Conservation (phyloP, 2,888 invertebrate genomes). For the Lepidochitona cinerea region DNA sequence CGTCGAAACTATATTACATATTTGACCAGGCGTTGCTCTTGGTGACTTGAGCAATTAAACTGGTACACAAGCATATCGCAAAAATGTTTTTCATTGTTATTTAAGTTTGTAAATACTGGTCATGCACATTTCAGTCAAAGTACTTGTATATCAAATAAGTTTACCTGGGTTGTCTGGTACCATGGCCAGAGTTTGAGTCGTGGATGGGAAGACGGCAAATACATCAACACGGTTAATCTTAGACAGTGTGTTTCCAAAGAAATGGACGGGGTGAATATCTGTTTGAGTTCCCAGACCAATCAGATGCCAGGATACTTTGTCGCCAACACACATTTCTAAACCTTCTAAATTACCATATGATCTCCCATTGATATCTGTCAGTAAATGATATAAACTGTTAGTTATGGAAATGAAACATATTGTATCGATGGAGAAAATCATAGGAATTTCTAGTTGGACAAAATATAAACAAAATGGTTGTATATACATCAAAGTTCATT, state of each 20-base stretch:
- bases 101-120: too few relatives aligned
- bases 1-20: too few relatives aligned
- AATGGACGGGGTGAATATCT: background rate
- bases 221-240: background rate
- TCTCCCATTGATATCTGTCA: constrained; percentile 7
- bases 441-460: too few relatives aligned
- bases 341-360: constrained; percentile 1
- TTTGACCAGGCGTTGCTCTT: too few relatives aligned
- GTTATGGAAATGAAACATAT: background rate
- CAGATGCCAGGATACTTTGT: constrained; percentile 4
- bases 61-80: too few relatives aligned
- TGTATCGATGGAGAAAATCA: background rate
- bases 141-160: too few relatives aligned
- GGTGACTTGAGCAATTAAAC: too few relatives aligned
- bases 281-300: background rate
- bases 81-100: too few relatives aligned
- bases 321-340: constrained; percentile 2
- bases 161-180: constrained; percentile 38
- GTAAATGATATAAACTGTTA: too few relatives aligned
- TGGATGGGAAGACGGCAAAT: background rate
- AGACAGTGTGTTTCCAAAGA: constrained; percentile 8
- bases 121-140: too few relatives aligned
- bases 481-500: too few relatives aligned
- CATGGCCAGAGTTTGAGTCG: constrained; percentile 24
- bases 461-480: too few relatives aligned